Conservation (phyloP, 2,888 invertebrate species). For the Lasioglossum vierecki region DNA sequence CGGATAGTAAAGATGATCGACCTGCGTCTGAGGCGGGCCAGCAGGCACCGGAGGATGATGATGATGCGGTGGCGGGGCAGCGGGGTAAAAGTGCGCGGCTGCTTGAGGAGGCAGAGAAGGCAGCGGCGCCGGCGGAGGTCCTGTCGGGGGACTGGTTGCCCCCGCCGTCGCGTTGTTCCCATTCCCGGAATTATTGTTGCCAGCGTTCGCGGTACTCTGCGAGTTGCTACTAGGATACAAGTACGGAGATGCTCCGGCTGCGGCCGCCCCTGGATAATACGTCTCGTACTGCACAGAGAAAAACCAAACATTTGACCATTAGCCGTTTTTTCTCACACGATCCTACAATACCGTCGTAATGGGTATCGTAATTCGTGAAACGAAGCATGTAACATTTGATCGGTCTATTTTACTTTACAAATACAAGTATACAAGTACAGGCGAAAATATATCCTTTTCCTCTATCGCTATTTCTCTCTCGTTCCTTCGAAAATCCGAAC, state of each 20-base stretch:
- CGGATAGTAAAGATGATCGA: conserved; percentile 81
- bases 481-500: no score
- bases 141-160: conserved; percentile 75
- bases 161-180: conserved; percentile 76
- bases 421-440: not conserved
- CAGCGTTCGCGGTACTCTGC: conserved; percentile 77
- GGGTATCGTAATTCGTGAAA: not conserved
- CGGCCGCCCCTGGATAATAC: conserved; percentile 82
- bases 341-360: not conserved
- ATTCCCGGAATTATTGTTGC: conserved; percentile 67
- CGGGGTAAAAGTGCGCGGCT: conserved; percentile 75
- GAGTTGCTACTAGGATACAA: conserved; percentile 83
- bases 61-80: conserved; percentile 74
- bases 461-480: not conserved
- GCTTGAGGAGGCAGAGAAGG: conserved; percentile 72
- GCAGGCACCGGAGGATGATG: conserved; percentile 77
- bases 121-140: conserved; percentile 70
- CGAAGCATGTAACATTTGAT: not conserved
- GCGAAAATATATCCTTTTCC: not conserved
- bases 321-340: not conserved
- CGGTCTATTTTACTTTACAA: conserved; percentile 7
- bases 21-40: conserved; percentile 77
- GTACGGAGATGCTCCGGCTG: conserved; percentile 83
- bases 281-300: conserved; percentile 80
- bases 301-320: not conserved